Conservation (phyloP, 2,888 invertebrate species). For the Cephus nigrinus region DNA sequence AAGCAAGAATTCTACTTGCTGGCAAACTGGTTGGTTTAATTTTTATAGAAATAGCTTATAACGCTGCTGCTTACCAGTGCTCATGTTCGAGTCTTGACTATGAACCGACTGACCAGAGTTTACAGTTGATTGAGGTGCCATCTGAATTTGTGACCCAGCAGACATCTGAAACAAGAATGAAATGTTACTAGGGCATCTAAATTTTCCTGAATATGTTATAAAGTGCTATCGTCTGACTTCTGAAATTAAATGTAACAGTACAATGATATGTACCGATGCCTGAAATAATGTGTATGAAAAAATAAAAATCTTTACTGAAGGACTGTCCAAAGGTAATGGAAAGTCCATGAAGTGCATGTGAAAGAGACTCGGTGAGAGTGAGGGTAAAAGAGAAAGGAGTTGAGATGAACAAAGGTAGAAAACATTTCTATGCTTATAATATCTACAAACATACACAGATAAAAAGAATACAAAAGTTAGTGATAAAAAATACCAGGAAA, state of each 20-base stretch:
- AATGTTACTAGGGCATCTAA: neutral
- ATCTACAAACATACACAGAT: neutral
- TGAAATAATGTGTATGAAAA: neutral
- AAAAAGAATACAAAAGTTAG: neutral
- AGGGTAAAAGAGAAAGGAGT: conserved; percentile 7
- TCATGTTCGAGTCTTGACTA: conserved; percentile 98
- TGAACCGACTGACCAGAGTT: conserved; percentile 85
- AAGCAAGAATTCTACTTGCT: neutral
- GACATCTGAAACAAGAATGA: conserved; percentile 80
- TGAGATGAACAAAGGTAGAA: conserved; percentile 16
- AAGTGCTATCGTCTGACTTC: neutral
- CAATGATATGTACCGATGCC: neutral
- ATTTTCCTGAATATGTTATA: neutral
- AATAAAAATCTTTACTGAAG: neutral
- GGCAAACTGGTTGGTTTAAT: conserved; percentile 1
- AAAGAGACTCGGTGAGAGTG: conserved; percentile 17
- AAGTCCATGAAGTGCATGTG: neutral
- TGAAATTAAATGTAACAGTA: neutral
- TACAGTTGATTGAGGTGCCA: conserved; percentile 94
- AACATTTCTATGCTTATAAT: neutral
- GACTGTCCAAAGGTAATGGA: neutral
- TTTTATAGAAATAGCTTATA: conserved; percentile 38
- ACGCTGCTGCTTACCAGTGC: conserved; percentile 80
- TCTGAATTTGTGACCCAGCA: conserved; percentile 97
- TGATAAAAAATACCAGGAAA: neutral